These are phyloP conservation scores for Leptodactylus fuscus DNA, from an alignment of 2,113 vertebrate species.

Conservation along the genomic window DNA sequence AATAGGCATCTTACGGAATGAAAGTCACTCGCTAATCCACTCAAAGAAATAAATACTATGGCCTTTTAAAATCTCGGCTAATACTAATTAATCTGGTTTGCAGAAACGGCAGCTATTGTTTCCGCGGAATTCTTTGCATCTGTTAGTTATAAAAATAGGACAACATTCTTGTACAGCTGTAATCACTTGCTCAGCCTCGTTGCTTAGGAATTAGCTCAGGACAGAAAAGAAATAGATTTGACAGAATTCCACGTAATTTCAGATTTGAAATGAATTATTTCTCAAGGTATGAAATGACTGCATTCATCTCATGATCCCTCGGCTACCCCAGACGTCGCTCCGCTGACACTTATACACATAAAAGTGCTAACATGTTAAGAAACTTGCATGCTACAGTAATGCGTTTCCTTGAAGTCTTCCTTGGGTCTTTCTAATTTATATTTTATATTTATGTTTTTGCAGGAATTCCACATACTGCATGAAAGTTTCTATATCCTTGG, in stretches of 20 bases:
- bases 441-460: slow-evolving; percentile 72
- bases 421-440: slow-evolving; percentile 29
- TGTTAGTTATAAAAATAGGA: slow-evolving; percentile 52
- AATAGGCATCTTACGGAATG: slow-evolving; percentile 22
- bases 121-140: slow-evolving; percentile 44
- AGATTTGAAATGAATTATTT: slow-evolving; percentile 42
- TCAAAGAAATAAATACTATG: slow-evolving; percentile 35
- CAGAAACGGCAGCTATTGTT: slow-evolving; percentile 53
- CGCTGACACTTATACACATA: slow-evolving; percentile 13
- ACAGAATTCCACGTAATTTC: slow-evolving; percentile 50
- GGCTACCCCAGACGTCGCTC: slow-evolving; percentile 11
- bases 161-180: slow-evolving; percentile 26
- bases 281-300: slow-evolving; percentile 33
- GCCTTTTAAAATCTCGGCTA: slow-evolving; percentile 45
- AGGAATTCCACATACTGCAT: slow-evolving; percentile 99
- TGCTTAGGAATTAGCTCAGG: slow-evolving; percentile 31
- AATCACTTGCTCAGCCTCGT: slow-evolving; percentile 41
- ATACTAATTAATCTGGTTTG: slow-evolving; percentile 58
- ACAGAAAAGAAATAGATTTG: slow-evolving; percentile 49
- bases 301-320: slow-evolving; percentile 19
- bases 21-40: slow-evolving; percentile 52
- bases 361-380: slow-evolving; percentile 35
- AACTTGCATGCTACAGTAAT: background rate
- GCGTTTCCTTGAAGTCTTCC: background rate
- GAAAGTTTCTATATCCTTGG: slow-evolving; percentile 98